Percentiles rank a stretch among this genome's conserved stretches.
These are phyloP conservation scores for Paguma larvata DNA, from an alignment of 2,797 vertebrate genomes.

Conservation along the genomic window DNA sequence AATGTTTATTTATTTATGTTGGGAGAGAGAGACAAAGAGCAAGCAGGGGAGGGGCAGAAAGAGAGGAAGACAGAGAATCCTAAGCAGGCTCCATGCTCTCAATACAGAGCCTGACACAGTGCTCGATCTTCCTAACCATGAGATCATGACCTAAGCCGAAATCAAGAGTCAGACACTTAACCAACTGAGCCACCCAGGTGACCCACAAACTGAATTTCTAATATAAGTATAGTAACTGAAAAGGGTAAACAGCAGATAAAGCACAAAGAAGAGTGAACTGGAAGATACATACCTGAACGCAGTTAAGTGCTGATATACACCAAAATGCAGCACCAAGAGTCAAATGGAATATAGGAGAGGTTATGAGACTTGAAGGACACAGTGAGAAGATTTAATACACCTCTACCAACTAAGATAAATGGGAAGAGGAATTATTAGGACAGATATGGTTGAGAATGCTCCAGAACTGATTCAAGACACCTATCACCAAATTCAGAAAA, in stretches of 20 bases:
- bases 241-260: neutral
- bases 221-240: neutral
- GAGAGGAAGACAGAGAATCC: too few relatives aligned
- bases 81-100: too few relatives aligned
- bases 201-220: neutral
- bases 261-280: neutral
- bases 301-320: neutral
- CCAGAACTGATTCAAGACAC: constrained; percentile 13
- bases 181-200: too few relatives aligned
- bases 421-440: neutral
- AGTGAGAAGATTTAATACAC: neutral
- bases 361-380: neutral
- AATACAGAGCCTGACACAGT: too few relatives aligned
- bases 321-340: neutral
- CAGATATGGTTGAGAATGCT: neutral
- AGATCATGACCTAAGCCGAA: too few relatives aligned
- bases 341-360: neutral
- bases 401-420: neutral
- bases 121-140: too few relatives aligned
- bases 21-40: too few relatives aligned
- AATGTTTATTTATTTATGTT: too few relatives aligned
- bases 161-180: too few relatives aligned
- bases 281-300: neutral
- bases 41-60: too few relatives aligned
- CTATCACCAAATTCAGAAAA: neutral